phyloP scores from a whole-genome alignment of 2,113 vertebrate genomes.

The Chunga burmeisteri region DNA sequence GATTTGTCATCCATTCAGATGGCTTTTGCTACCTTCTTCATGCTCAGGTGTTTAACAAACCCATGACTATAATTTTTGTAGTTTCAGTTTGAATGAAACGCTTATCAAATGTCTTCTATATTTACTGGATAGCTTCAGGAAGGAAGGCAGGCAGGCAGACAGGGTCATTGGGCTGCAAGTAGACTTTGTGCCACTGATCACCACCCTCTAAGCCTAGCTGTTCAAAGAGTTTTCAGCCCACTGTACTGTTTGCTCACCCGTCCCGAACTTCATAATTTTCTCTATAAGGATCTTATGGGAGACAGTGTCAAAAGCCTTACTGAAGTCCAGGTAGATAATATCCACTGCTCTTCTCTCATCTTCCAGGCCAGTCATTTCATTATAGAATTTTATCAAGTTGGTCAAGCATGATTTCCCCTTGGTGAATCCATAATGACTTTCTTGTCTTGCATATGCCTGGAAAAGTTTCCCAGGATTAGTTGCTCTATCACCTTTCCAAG shows the following conservation, averaged over 20 bases:
- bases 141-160: not conserved
- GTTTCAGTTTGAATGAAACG: not conserved
- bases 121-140: not conserved
- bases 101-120: not conserved
- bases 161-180: not conserved
- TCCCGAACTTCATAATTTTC: not conserved
- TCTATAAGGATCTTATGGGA: not conserved
- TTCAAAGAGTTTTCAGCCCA: not conserved
- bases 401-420: not conserved
- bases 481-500: not conserved
- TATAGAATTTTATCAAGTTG: not conserved
- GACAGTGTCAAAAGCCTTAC: not conserved
- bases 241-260: not conserved
- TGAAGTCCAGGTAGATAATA: not conserved
- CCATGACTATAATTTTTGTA: not conserved
- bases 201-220: not conserved
- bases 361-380: not conserved
- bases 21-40: not conserved
- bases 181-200: not conserved
- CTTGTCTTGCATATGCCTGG: not conserved
- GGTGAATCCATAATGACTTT: not conserved
- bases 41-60: not conserved
- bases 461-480: not conserved
- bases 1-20: not conserved
- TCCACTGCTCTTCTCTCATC: not conserved